Conservation (phyloP, 2,888 invertebrate genomes). For the Octonoba sinensis region DNA sequence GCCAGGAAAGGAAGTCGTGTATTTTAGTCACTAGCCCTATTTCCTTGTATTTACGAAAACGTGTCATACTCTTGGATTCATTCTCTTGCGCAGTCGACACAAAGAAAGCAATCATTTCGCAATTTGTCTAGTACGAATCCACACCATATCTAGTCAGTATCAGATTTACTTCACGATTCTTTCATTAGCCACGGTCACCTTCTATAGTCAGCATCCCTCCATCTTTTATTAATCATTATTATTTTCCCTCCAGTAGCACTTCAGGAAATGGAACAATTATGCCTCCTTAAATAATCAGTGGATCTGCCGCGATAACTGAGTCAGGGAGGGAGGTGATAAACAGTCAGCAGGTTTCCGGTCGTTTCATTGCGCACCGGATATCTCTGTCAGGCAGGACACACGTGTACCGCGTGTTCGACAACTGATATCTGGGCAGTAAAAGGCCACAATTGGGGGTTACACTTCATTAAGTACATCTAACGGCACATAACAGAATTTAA, state of each 20-base stretch:
- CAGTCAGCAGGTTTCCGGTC: conserved; percentile 27
- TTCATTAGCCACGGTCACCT: too few species aligned
- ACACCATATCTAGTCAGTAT: too few species aligned
- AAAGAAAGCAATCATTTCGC: too few species aligned
- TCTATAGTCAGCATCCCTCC: background rate
- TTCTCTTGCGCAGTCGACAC: too few species aligned
- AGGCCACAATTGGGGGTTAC: background rate
- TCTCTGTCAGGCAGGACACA: conserved; percentile 12
- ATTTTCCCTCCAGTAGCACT: background rate
- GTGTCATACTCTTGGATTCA: too few species aligned
- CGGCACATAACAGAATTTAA: too few species aligned
- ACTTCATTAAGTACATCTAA: too few species aligned
- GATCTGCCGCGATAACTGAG: background rate
- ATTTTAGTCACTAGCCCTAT: too few species aligned
- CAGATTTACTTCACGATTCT: too few species aligned
- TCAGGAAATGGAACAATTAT: conserved; percentile 1
- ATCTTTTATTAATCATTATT: background rate
- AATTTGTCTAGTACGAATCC: too few species aligned
- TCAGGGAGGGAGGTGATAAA: conserved; percentile 3
- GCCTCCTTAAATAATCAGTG: conserved; percentile 6
- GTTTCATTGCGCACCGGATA: conserved; percentile 13
- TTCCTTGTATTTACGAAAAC: too few species aligned
- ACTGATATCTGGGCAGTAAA: background rate
- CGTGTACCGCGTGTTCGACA: conserved; percentile 12
- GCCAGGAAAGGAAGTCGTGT: too few species aligned